phyloP scores from a whole-genome alignment of 1,140 invertebrate species.

The Heliconius himera region DNA sequence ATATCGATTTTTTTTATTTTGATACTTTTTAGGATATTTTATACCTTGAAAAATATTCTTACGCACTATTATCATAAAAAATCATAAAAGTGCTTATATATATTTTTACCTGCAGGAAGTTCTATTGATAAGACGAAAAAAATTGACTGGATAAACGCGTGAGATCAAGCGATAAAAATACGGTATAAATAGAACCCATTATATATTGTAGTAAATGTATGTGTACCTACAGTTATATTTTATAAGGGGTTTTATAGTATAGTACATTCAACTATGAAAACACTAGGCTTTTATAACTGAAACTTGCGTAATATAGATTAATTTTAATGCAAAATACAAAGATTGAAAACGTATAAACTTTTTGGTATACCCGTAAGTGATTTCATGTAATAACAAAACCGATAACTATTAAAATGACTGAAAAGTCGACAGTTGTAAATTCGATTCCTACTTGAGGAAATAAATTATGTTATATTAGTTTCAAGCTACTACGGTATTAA shows the following conservation, averaged over 20 bases:
- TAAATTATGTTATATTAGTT: too few species aligned
- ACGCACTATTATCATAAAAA: too few species aligned
- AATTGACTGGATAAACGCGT: neutral
- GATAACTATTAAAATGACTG: neutral
- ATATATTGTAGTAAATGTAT: neutral
- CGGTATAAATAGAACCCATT: neutral
- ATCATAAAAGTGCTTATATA: neutral
- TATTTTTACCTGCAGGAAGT: neutral
- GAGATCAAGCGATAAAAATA: neutral
- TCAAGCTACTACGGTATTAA: too few species aligned
- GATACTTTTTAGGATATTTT: too few species aligned
- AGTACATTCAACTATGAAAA: neutral
- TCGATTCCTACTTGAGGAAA: too few species aligned
- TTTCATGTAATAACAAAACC: neutral
- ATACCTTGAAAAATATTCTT: too few species aligned
- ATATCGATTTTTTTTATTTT: too few species aligned
- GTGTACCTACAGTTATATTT: neutral
- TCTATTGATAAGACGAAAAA: neutral
- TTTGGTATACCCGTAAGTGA: neutral
- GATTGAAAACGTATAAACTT: neutral
- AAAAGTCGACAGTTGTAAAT: too few species aligned
- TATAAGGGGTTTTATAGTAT: neutral
- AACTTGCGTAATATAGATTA: too few species aligned
- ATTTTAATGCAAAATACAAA: neutral
- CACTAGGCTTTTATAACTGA: neutral